Percentiles rank a stretch among this genome's conserved stretches.
Evolutionary conservation across 2,797 vertebrate species (phyloP).

Genomic region (Telmatherina bonti): DNA sequence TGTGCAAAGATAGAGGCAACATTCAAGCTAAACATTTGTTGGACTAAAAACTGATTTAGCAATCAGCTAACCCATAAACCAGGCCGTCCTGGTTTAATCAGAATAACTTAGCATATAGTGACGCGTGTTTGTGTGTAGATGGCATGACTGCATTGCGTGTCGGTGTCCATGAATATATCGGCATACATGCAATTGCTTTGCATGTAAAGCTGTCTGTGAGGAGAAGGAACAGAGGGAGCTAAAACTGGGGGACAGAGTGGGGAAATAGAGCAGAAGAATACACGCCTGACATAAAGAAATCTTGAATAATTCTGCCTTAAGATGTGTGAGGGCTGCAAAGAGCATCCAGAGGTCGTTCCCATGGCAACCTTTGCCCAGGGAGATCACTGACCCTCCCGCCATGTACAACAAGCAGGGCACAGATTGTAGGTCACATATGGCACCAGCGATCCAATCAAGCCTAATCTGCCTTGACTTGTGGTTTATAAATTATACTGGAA

Average conservation of each 20-base stretch:
- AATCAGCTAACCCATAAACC: background rate
- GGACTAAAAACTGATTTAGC: constrained; percentile 10
- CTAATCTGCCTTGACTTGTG: constrained; percentile 85
- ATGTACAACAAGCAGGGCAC: constrained; percentile 70
- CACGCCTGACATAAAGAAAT: constrained; percentile 75
- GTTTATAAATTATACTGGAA: constrained; percentile 82
- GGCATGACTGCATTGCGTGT: background rate
- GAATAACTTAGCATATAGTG: constrained; percentile 3
- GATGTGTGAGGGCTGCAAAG: constrained; percentile 71
- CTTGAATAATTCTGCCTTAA: constrained; percentile 73
- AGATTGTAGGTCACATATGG: constrained; percentile 88
- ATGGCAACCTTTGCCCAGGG: constrained; percentile 86
- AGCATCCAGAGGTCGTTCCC: constrained; percentile 86
- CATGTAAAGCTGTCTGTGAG: constrained; percentile 22
- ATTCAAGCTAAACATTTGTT: background rate
- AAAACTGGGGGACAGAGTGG: constrained; percentile 50
- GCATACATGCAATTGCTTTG: constrained; percentile 38
- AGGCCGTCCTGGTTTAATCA: constrained; percentile 1
- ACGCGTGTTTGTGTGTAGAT: constrained; percentile 7
- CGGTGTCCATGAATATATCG: constrained; percentile 21
- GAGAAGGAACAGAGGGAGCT: constrained; percentile 51
- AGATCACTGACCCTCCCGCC: constrained; percentile 80
- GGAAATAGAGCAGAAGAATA: constrained; percentile 86
- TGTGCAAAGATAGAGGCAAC: constrained; percentile 1
- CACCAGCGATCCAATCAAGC: constrained; percentile 74